These are phyloP conservation scores for Drosophila borealis DNA, from an alignment of 2,888 invertebrate genomes.

Conservation along the genomic window DNA sequence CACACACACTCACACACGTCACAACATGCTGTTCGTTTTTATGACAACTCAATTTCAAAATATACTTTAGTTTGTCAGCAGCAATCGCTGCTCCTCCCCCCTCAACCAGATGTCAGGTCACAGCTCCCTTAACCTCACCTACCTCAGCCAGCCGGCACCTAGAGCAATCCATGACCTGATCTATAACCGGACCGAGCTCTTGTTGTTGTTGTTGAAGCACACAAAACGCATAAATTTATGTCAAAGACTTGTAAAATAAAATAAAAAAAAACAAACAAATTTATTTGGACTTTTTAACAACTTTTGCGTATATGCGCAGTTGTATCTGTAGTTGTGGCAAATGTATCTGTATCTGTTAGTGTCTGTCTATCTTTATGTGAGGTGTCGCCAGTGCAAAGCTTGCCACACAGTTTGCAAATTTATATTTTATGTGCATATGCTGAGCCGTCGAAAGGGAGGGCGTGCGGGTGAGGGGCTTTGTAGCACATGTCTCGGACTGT, in stretches of 20 bases:
- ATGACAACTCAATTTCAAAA: slow-evolving; percentile 79
- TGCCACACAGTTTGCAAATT: slow-evolving; percentile 54
- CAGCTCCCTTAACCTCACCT: not conserved
- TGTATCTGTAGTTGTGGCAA: slow-evolving; percentile 14
- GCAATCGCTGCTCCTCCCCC: slow-evolving; percentile 44
- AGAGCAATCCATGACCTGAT: slow-evolving; percentile 64
- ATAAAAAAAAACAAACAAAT: slow-evolving; percentile 71
- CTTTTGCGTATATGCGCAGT: slow-evolving; percentile 56
- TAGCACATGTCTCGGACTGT: slow-evolving; percentile 20
- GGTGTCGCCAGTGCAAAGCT: slow-evolving; percentile 44
- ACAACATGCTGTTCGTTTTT: slow-evolving; percentile 55
- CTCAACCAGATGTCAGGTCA: not conserved
- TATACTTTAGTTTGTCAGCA: slow-evolving; percentile 74
- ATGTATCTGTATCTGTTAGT: slow-evolving; percentile 17
- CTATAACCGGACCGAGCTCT: slow-evolving; percentile 56
- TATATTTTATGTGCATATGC: slow-evolving; percentile 57
- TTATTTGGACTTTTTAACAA: slow-evolving; percentile 80
- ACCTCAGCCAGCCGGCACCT: slow-evolving; percentile 23
- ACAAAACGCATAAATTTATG: slow-evolving; percentile 81
- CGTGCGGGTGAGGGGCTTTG: not conserved
- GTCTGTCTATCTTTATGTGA: slow-evolving; percentile 24
- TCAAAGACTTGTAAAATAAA: slow-evolving; percentile 64
- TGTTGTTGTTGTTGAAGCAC: slow-evolving; percentile 34
- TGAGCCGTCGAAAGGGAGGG: not conserved
- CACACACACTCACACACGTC: slow-evolving; percentile 4